Conservation (phyloP, 2,797 vertebrate species). For the Syncerus caffer region DNA sequence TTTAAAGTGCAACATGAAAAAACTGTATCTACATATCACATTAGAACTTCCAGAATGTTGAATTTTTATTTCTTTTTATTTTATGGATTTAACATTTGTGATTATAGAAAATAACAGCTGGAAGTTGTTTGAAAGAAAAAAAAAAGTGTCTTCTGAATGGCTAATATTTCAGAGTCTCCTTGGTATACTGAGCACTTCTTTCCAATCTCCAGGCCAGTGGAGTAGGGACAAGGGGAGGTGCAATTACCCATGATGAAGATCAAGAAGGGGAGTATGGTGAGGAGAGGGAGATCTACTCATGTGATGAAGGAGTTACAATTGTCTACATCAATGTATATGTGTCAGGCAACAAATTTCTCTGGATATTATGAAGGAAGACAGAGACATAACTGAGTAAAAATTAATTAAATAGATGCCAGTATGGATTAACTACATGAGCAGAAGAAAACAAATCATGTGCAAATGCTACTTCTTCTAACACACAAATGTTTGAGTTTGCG, state of each 20-base stretch:
- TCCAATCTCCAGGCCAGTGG: neutral
- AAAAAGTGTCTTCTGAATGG: neutral
- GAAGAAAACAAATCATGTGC: neutral
- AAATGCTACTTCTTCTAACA: neutral
- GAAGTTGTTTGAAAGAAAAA: neutral
- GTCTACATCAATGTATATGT: neutral
- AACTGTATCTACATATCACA: constrained; percentile 13
- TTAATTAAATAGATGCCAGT: neutral
- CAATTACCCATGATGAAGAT: neutral
- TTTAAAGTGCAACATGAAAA: constrained; percentile 22
- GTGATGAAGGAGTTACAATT: neutral
- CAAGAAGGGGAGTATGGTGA: neutral
- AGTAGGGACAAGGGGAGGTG: neutral
- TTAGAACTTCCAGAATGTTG: constrained; percentile 16
- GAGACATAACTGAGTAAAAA: neutral
- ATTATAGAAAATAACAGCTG: constrained; percentile 21
- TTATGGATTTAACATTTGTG: neutral
- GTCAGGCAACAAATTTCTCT: neutral
- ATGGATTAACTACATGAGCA: neutral
- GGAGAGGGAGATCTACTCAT: neutral
- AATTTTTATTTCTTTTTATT: constrained; percentile 23
- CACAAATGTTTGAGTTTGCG: neutral
- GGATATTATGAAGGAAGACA: neutral
- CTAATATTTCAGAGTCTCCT: neutral
- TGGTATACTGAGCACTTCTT: neutral